These are phyloP conservation scores for Dufourea novaeangliae DNA, from an alignment of 1,140 invertebrate species.

Conservation along the genomic window DNA sequence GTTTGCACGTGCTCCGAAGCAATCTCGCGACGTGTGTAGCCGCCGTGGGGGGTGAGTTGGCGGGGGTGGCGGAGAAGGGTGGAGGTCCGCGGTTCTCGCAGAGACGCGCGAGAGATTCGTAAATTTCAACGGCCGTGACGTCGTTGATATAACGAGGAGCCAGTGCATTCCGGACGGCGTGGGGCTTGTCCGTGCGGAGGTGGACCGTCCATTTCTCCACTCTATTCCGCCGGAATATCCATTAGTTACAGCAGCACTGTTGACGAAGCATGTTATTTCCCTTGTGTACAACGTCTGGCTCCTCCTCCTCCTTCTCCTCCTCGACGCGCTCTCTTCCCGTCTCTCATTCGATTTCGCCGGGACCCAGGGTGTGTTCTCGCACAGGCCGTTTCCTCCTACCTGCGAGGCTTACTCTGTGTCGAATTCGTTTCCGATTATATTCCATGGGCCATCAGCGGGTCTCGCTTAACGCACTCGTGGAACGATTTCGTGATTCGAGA, in stretches of 20 bases:
- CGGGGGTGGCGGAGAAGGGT: neutral
- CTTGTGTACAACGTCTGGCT: constrained; percentile 78
- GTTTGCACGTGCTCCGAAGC: constrained; percentile 44
- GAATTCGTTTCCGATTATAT: constrained; percentile 55
- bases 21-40: constrained; percentile 44
- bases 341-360: constrained; percentile 55
- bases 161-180: constrained; percentile 50
- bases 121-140: constrained; percentile 59
- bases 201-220: constrained; percentile 73
- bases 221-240: constrained; percentile 79
- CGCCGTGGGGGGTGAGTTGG: neutral
- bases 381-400: too few relatives aligned
- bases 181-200: constrained; percentile 65
- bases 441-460: constrained; percentile 18
- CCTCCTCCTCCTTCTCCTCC: constrained; percentile 46
- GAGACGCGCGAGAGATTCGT: constrained; percentile 42
- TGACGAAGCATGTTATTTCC: constrained; percentile 82
- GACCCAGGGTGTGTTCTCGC: too few relatives aligned
- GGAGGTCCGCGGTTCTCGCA: neutral
- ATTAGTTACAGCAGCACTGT: constrained; percentile 81
- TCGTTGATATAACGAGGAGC: constrained; percentile 61
- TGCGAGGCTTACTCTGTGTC: constrained; percentile 42
- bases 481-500: too few relatives aligned
- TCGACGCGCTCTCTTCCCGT: constrained; percentile 43
- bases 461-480: too few relatives aligned